Conservation (phyloP, 2,888 invertebrate species). For the Cataglyphis albicans region DNA sequence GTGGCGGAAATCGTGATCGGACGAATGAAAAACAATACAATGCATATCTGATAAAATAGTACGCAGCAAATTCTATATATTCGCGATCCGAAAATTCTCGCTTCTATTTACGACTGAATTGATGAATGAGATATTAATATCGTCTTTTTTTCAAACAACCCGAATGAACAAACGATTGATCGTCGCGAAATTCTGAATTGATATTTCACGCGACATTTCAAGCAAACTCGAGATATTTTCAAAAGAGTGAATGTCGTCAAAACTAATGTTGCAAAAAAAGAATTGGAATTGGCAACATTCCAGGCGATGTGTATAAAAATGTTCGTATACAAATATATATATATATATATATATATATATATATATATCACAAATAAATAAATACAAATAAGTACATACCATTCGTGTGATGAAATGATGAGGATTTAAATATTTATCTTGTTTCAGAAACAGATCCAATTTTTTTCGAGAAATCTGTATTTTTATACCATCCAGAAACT, state of each 20-base stretch:
- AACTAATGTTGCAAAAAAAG: no score
- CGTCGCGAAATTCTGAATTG: no score
- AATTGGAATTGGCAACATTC: no score
- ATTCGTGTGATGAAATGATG: background rate
- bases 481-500: background rate
- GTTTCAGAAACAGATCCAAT: background rate
- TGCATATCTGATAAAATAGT: slow-evolving; percentile 72
- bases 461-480: background rate
- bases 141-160: background rate
- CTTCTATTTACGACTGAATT: background rate
- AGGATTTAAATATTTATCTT: background rate
- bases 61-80: background rate
- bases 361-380: background rate
- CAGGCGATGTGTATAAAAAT: background rate
- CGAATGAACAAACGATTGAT: no score
- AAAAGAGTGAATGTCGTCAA: no score
- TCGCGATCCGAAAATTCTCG: background rate
- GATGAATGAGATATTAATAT: background rate
- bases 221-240: no score
- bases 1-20: slow-evolving; percentile 79
- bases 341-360: no score
- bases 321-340: background rate
- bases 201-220: no score
- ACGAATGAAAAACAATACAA: slow-evolving; percentile 79
- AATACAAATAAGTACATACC: background rate